Conservation (phyloP, 2,113 vertebrate genomes). For the Platichthys stellatus region DNA sequence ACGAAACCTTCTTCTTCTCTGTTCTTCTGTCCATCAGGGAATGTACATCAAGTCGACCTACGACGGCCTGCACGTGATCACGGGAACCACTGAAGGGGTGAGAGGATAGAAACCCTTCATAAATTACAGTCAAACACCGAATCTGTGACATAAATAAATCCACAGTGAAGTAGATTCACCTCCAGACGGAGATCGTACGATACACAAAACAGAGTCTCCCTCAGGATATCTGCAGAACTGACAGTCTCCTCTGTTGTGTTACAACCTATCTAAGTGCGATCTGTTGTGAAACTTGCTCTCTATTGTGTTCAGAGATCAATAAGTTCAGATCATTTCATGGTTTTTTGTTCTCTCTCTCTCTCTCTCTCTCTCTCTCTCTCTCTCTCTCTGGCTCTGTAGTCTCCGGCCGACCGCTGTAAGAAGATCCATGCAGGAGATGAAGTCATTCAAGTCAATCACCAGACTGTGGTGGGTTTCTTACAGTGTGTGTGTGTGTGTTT, state of each 20-base stretch:
- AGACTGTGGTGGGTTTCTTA: conserved; percentile 84
- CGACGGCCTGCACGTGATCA: conserved; percentile 97
- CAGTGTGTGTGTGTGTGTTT: no score
- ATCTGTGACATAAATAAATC: background rate
- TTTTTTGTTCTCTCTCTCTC: conserved; percentile 13
- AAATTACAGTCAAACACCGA: no score
- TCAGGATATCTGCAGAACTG: background rate
- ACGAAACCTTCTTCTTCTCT: background rate
- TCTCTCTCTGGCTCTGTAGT: conserved; percentile 78
- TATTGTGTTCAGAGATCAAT: conserved; percentile 48
- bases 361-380: no score
- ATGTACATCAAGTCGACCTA: conserved; percentile 99
- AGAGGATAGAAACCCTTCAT: conserved; percentile 63
- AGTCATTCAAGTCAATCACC: conserved; percentile 81
- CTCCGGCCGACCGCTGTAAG: conserved; percentile 96
- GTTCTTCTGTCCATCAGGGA: conserved; percentile 82
- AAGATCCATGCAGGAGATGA: conserved; percentile 96
- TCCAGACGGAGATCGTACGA: no score
- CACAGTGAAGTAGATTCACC: conserved; percentile 1
- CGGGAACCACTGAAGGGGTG: conserved; percentile 97
- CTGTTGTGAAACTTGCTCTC: conserved; percentile 42
- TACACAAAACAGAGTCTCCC: no score
- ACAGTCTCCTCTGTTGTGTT: conserved; percentile 1
- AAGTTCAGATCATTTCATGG: background rate
- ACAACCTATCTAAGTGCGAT: conserved; percentile 23